Percentiles rank a stretch among this genome's conserved stretches.
Conservation (phyloP, 2,888 invertebrate species). For the Oeneis ivallda region DNA sequence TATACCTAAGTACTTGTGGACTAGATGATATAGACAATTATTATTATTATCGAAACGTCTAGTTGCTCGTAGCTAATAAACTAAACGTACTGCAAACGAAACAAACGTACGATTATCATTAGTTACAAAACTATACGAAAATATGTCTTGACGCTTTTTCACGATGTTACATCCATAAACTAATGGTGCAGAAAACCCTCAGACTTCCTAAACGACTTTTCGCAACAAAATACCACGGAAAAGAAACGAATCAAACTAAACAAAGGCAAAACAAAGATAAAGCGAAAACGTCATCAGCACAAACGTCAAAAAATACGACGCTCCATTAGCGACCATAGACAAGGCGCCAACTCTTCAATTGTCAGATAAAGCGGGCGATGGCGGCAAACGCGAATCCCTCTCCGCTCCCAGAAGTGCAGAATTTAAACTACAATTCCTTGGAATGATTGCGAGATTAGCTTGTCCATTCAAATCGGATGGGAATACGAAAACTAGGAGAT, state of each 20-base stretch:
- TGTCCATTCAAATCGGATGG: conserved; percentile 54
- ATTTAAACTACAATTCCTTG: conserved; percentile 52
- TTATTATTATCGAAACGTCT: too few species aligned
- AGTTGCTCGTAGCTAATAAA: too few species aligned
- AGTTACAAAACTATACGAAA: too few species aligned
- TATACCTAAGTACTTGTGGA: too few species aligned
- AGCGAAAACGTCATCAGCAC: conserved; percentile 23
- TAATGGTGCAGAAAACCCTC: conserved; percentile 16
- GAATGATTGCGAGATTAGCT: conserved; percentile 52
- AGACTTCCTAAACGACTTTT: not conserved
- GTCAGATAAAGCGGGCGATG: conserved; percentile 44
- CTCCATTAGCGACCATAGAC: conserved; percentile 41
- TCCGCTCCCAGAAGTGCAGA: conserved; percentile 39
- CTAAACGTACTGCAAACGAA: too few species aligned
- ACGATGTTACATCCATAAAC: not conserved
- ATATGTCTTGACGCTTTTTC: too few species aligned
- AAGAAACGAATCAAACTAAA: conserved; percentile 13
- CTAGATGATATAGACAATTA: too few species aligned
- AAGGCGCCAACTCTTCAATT: conserved; percentile 40
- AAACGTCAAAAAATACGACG: conserved; percentile 39
- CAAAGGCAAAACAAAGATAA: conserved; percentile 20
- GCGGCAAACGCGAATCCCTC: conserved; percentile 40
- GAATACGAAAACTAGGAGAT: conserved; percentile 65
- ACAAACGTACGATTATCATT: too few species aligned
- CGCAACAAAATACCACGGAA: conserved; percentile 3